Evolutionary conservation across 2,113 vertebrate genomes (phyloP).

Genomic region (Podarcis cretensis): DNA sequence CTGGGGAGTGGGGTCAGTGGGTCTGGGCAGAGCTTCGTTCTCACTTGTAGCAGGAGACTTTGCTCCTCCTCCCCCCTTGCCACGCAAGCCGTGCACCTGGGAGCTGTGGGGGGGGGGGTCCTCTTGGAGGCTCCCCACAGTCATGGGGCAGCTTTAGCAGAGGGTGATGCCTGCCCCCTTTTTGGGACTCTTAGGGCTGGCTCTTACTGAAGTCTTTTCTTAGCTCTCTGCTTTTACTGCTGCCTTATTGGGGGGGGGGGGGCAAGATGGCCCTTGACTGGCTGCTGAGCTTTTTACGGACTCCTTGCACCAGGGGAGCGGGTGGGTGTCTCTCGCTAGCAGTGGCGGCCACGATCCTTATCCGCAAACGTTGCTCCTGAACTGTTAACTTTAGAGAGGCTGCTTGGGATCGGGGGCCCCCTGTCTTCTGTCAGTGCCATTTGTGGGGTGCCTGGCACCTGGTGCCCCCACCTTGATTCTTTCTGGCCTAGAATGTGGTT

Average conservation of each 20-base stretch:
- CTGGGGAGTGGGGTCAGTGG: too few relatives aligned
- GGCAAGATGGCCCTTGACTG: not conserved
- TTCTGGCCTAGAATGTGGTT: not conserved
- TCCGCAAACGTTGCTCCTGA: not conserved
- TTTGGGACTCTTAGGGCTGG: not conserved
- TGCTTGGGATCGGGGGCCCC: not conserved
- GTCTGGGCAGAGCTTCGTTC: too few relatives aligned
- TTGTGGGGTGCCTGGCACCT: too few relatives aligned
- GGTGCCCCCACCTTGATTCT: too few relatives aligned
- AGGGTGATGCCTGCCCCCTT: too few relatives aligned
- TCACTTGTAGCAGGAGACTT: too few relatives aligned
- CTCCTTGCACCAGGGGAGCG: not conserved
- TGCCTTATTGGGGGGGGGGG: not conserved
- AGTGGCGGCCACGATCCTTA: not conserved
- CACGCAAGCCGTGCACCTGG: too few relatives aligned
- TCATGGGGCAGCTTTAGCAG: too few relatives aligned
- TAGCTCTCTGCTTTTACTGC: not conserved
- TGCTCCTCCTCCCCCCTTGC: too few relatives aligned
- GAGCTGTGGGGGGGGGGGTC: too few relatives aligned
- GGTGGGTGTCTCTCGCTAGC: not conserved
- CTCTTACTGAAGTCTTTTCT: not conserved
- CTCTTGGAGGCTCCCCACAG: too few relatives aligned
- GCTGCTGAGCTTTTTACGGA: not conserved
- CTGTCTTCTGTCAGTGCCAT: too few relatives aligned
- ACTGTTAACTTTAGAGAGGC: not conserved